A percentile compares a stretch with the other conserved stretches of the same genome.
Conservation (phyloP, 2,888 invertebrate species). For the Tetheella fluctuosa region DNA sequence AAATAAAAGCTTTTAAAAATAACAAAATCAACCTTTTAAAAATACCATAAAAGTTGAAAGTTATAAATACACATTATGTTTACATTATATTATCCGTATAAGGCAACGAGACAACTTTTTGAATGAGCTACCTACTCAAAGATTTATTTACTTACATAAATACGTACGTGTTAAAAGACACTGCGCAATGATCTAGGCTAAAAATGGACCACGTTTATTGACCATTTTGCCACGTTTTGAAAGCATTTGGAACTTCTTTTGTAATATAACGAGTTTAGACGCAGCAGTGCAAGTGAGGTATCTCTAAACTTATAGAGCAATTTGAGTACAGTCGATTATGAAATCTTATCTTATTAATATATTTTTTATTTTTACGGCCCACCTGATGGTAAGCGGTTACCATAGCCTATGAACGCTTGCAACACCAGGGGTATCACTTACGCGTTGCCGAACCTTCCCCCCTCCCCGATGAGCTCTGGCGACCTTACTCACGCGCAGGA, state of each 20-base stretch:
- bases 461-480: too few relatives aligned
- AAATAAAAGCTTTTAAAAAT: too few relatives aligned
- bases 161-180: slow-evolving; percentile 24
- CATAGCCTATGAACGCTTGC: too few relatives aligned
- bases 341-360: not conserved
- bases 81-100: slow-evolving; percentile 19
- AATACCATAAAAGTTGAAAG: too few relatives aligned
- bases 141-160: slow-evolving; percentile 19
- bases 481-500: too few relatives aligned
- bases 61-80: not conserved
- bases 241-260: slow-evolving; percentile 41
- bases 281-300: not conserved
- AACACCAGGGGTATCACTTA: too few relatives aligned
- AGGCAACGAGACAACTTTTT: slow-evolving; percentile 20
- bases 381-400: too few relatives aligned
- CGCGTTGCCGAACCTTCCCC: too few relatives aligned
- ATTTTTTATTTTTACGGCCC: too few relatives aligned
- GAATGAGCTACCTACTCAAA: slow-evolving; percentile 25
- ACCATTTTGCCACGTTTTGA: slow-evolving; percentile 44
- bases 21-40: too few relatives aligned
- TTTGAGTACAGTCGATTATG: not conserved
- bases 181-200: slow-evolving; percentile 35
- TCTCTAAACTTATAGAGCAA: not conserved
- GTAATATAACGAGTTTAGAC: slow-evolving; percentile 34
- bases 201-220: slow-evolving; percentile 40